Evolutionary conservation across 2,888 invertebrate species (phyloP).

Genomic region (Spilosoma lubricipeda): DNA sequence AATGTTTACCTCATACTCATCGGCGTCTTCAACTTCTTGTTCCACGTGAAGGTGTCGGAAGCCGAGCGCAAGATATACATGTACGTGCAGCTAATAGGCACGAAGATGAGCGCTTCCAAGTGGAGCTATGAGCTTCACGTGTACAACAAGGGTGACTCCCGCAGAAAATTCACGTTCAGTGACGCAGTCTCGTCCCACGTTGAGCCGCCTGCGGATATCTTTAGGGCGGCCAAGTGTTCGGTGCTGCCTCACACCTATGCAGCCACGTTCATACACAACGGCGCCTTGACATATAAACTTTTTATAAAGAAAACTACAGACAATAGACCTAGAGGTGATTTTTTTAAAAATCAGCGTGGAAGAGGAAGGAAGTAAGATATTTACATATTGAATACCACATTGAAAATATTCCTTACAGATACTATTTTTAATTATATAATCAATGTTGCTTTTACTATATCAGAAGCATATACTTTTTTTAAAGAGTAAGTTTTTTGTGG

Average conservation of each 20-base stretch:
- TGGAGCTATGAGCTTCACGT: constrained; percentile 75
- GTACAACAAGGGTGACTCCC: constrained; percentile 68
- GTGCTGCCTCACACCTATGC: constrained; percentile 54
- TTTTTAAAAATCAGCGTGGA: constrained; percentile 12
- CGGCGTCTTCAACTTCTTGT: constrained; percentile 64
- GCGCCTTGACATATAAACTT: constrained; percentile 34
- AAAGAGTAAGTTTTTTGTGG: background rate
- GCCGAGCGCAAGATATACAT: constrained; percentile 58
- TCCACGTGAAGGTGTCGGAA: constrained; percentile 62
- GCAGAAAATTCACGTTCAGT: constrained; percentile 61
- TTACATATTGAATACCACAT: background rate
- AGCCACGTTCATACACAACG: constrained; percentile 34
- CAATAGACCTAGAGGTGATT: constrained; percentile 9
- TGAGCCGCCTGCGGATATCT: constrained; percentile 54
- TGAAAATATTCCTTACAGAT: background rate
- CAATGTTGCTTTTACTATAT: background rate
- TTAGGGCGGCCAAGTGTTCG: constrained; percentile 57
- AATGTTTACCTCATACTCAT: constrained; percentile 58
- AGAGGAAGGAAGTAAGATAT: background rate
- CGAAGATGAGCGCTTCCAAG: constrained; percentile 64
- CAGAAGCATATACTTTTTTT: background rate
- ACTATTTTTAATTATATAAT: background rate
- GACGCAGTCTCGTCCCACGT: constrained; percentile 60
- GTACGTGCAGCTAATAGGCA: constrained; percentile 67
- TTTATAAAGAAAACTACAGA: constrained; percentile 33